Evolutionary conservation across 2,888 invertebrate species (phyloP), one percentile per base, ranked within the genome.

Genomic region (Hirudinaria manillensis): DNA sequence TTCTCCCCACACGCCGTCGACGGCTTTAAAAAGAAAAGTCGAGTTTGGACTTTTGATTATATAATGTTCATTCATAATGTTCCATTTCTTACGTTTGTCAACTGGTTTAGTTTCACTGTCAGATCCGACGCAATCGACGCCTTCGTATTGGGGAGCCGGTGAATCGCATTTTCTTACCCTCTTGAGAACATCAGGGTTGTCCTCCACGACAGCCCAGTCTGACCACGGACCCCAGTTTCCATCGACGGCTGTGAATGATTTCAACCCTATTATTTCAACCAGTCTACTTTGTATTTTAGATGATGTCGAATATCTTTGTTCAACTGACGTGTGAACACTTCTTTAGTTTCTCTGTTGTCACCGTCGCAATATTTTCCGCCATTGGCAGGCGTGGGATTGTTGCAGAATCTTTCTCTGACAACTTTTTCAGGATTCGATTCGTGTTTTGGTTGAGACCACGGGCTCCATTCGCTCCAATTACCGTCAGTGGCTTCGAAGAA

Each of bases 281-380:
- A 45, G 10, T 45, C 16, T 10, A 45, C 10, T 1, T 45, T 45
- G 4, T 16, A 45, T 45, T 45, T 10, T 16, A 45, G 13, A 45
- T 45, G 10, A 36, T 6, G 45, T 16, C 16, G 10, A 45, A 6
- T 10, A 45, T 45, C 3, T 45, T 45, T 10, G 16, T 45, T 45
- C 6, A 61, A 61, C 61, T 19, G n/a, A 61, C 61, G 61, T 29
- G 61, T 61, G 19, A 61, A 61, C 10, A 61, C 61, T 29, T 32
- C 45, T 38, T 56, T 55, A 21, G 24, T 77, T 68, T 84, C 81
- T 34, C 77, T 76, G 65, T 77, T 77, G 16, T 76, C 78, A 4
- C 85, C 85, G n/a, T 66, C 72, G 78, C 86, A 86, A 3, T 67
- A 61, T 13, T 75, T 77, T 3, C 78, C 77, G 4, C 78, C 78